Conservation (phyloP, 2,113 vertebrate species). For the Oceanodroma tethys region DNA sequence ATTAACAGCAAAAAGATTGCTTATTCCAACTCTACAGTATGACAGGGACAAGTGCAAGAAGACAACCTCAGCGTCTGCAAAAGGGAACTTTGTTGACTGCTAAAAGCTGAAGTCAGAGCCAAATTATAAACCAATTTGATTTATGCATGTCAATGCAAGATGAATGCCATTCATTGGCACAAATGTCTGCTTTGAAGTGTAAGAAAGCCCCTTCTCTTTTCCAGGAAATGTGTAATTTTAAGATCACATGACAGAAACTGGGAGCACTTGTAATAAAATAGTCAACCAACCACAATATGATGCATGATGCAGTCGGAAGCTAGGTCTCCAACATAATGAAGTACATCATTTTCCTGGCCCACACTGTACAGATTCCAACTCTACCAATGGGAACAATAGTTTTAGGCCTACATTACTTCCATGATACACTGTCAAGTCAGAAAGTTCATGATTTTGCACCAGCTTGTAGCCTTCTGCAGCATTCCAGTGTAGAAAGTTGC, state of each 20-base stretch:
- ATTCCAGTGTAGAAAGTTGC: background rate
- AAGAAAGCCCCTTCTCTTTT: background rate
- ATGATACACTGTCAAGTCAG: background rate
- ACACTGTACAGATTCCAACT: background rate
- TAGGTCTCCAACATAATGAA: background rate
- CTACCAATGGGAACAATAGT: background rate
- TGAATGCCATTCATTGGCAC: background rate
- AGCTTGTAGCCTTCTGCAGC: background rate
- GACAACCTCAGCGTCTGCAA: background rate
- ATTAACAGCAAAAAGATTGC: background rate
- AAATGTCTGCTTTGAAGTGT: background rate
- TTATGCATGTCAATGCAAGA: background rate
- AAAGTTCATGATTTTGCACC: background rate
- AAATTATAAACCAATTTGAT: conserved; percentile 13
- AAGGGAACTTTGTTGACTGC: background rate
- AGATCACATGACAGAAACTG: background rate
- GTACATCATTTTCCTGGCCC: background rate
- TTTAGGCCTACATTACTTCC: background rate
- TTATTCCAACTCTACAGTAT: background rate
- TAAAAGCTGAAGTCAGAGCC: background rate
- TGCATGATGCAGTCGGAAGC: accelerated
- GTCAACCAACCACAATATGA: background rate
- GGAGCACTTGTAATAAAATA: background rate
- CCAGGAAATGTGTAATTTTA: background rate
- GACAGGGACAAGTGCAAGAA: background rate